Evolutionary conservation across 2,113 vertebrate genomes (phyloP).

Genomic region (Cebus imitator): DNA sequence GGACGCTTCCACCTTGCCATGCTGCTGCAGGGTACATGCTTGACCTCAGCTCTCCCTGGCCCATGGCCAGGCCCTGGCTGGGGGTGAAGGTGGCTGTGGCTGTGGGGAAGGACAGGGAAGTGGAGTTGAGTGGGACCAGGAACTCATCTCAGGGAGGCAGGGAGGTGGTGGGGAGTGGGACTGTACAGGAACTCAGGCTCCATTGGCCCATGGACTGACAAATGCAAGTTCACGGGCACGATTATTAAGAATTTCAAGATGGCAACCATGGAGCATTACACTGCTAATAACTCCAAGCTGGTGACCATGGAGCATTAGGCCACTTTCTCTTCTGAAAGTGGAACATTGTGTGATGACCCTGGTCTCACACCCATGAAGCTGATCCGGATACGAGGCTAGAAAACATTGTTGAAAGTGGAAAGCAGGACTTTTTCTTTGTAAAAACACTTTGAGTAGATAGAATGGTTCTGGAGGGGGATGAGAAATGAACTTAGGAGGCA

Average conservation of each 20-base stretch:
- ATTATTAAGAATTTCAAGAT: background rate
- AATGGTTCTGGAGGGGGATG: background rate
- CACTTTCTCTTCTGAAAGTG: background rate
- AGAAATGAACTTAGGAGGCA: background rate
- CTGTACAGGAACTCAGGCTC: background rate
- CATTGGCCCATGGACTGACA: background rate
- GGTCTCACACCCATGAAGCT: background rate
- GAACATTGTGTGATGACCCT: background rate
- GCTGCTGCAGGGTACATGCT: accelerated
- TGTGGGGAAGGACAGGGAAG: background rate
- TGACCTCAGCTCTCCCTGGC: background rate
- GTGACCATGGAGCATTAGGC: background rate
- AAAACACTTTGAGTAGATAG: background rate
- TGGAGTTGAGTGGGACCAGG: background rate
- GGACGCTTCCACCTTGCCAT: background rate
- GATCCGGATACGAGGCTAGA: background rate
- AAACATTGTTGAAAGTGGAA: background rate
- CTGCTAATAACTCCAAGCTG: too few relatives aligned
- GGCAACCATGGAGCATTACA: background rate
- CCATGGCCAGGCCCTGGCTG: background rate
- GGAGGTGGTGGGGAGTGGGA: background rate
- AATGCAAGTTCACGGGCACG: background rate
- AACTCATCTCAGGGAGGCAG: background rate
- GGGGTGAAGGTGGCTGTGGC: background rate
- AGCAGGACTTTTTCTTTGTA: background rate